Base-by-base conservation (phyloP, 2,888 invertebrate species). In the Tillus elongatus region DNA sequence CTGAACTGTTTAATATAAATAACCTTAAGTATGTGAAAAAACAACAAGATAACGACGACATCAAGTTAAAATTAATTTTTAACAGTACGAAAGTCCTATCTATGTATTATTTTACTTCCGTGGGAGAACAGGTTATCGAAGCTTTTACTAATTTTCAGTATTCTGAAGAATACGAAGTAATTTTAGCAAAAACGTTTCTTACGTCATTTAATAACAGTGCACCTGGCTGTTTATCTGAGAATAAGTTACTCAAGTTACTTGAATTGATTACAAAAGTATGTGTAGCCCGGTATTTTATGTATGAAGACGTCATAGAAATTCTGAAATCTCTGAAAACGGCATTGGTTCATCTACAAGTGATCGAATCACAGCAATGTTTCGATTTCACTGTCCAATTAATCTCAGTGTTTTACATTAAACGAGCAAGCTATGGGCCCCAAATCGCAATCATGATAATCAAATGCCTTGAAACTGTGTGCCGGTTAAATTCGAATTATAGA, bases 361-460 rank as follows among this genome's bases (percentile, higher is more conserved):
- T n/a, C 6, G 24, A 6, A 19, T 19, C 24, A n/a, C 6, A 19
- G n/a, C 6, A 19, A n/a, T 19, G 6, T n/a, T 8, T 19, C 35
- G 34, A 15, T 29, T 30, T n/a, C 24, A 8, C 12, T 10, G 29
- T 35, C 9, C 4, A n/a, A 10, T 19, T 44, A 27, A 46, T 60
- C 24, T 37, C 49, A 37, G 51, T 53, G 2, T 61, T 63, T 50
- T 61, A 53, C 42, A 30, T 45, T 8, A 40, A 51, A 24, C 43
- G 44, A 19, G 15, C 40, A 8, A 46, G 46, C 39, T 69, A 64
- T 45, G 69, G 71, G 4, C 60, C 66, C 2, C 35, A 55, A 10
- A 56, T 65, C 13, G 50, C 61, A 13, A 42, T 63, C n/a, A 55
- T 60, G 9, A 57, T 68, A 32, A 46, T 70, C 2, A 52, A 64